Base-by-base conservation (phyloP, 1,140 invertebrate species). In the Lycorma delicatula region DNA sequence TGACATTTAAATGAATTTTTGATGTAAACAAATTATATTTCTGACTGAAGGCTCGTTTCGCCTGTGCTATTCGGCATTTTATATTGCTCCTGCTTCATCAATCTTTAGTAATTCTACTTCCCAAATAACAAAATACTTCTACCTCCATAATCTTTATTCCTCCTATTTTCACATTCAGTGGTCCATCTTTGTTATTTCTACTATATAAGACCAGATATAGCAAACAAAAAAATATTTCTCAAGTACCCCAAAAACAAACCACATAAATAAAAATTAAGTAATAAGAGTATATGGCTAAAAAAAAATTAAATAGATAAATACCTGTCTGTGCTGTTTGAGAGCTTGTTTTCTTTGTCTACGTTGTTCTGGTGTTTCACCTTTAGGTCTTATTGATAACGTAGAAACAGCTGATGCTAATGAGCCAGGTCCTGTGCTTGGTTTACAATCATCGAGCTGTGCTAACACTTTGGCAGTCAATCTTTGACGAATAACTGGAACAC, bases 291-390 rank as follows among this genome's bases (percentile, higher is more conserved):
- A 53, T 27, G 20, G 3, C 9, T 13, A 44, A 41, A 23, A 28
- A 49, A 9, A 6, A 5, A 49, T 58, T 41, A 27, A 50, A 49
- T 6, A 16, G 34, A 3, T 25, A 61, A 61, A 66, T 70, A 82
- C 80, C 70, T 77, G 81, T 73, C 89, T 82, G 67, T 88, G 90
- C 61, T 91, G 84, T 72, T 89, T 94, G 0, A 97, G 71, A 12
- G 84, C 75, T 29, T 83, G 79, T 72, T 97, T 97, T 38, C 93
- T 77, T 62, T 84, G 79, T 64, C 75, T 84, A 67, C 83, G 85
- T 63, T 96, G 89, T 62, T 93, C 89, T 0, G 81, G 67, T 0
- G 83, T 85, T 79, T 98, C 95, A 63, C 86, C 79, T 72, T 87
- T 88, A 0, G 83, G 81, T 63, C 93, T 79, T 51, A 87, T 75